Conservation (phyloP, 2,797 vertebrate species). For the Crocodylus rhombifer region DNA sequence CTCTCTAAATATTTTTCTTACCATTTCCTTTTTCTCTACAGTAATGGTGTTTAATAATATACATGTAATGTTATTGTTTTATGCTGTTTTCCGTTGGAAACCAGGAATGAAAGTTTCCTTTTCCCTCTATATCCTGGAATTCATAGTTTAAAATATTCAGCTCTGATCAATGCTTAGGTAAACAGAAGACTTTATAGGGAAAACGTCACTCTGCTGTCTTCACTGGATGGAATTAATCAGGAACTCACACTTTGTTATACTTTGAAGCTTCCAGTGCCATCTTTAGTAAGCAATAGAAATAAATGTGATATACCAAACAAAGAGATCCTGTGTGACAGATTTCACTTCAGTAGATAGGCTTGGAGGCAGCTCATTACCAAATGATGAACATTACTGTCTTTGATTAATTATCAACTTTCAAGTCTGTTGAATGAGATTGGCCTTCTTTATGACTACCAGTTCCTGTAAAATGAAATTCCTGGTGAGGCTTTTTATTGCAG, state of each 20-base stretch:
- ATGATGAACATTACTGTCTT: constrained; percentile 57
- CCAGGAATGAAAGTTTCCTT: neutral
- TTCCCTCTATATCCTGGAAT: constrained; percentile 28
- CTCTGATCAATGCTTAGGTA: constrained; percentile 53
- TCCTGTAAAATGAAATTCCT: neutral
- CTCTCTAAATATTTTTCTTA: constrained; percentile 39
- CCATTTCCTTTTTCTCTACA: constrained; percentile 50
- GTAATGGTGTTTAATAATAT: constrained; percentile 72
- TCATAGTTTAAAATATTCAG: neutral
- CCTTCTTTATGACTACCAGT: neutral
- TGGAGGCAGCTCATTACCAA: constrained; percentile 71
- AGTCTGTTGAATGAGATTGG: neutral
- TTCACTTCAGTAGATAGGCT: constrained; percentile 65
- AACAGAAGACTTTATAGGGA: constrained; percentile 49
- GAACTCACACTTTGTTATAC: constrained; percentile 66
- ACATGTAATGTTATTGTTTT: constrained; percentile 66
- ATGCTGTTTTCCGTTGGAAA: constrained; percentile 25
- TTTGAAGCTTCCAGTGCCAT: constrained; percentile 62
- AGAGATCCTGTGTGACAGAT: constrained; percentile 56
- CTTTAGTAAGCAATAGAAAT: constrained; percentile 65
- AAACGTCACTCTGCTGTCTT: constrained; percentile 31
- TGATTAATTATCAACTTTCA: constrained; percentile 64
- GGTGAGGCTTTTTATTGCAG: neutral
- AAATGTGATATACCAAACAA: constrained; percentile 15
- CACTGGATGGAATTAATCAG: constrained; percentile 67